Percentiles rank a stretch among this genome's conserved stretches.
Evolutionary conservation across 1,140 invertebrate species (phyloP).

Genomic region (Conus betulinus): DNA sequence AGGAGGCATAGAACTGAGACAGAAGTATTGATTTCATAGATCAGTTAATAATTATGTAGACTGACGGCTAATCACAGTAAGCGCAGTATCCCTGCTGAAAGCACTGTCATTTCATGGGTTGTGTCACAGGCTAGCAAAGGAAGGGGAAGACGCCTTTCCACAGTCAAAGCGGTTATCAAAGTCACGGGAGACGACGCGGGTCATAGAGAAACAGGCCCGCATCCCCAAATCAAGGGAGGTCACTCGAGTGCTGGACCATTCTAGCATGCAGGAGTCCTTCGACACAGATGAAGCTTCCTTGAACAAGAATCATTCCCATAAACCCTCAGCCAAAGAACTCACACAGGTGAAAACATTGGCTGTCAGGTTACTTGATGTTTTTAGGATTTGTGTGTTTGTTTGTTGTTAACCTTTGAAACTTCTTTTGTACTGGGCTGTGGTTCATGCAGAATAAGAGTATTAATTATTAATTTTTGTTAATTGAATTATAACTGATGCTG

Average conservation of each 20-base stretch:
- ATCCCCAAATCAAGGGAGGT: constrained; percentile 15
- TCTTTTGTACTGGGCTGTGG: too few relatives aligned
- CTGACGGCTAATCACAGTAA: not conserved
- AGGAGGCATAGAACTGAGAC: too few relatives aligned
- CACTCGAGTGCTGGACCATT: not conserved
- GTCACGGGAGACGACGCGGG: constrained; percentile 3
- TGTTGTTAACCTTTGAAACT: too few relatives aligned
- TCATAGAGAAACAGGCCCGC: constrained; percentile 3
- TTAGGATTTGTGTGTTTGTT: too few relatives aligned
- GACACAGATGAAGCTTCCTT: not conserved
- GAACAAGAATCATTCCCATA: not conserved
- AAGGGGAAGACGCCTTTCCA: not conserved
- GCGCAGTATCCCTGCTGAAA: not conserved
- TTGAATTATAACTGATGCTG: too few relatives aligned
- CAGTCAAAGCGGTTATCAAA: not conserved
- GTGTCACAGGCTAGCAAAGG: constrained; percentile 1
- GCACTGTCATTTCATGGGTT: too few relatives aligned
- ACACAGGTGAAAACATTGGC: not conserved
- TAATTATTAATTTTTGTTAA: too few relatives aligned
- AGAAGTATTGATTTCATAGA: too few relatives aligned
- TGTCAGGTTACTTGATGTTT: too few relatives aligned
- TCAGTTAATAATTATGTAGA: too few relatives aligned
- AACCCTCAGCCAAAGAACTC: not conserved
- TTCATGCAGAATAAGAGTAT: too few relatives aligned
- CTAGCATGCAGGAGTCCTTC: not conserved